Evolutionary conservation across 1,140 invertebrate species (phyloP).

Genomic region (Drosophila lowei): DNA sequence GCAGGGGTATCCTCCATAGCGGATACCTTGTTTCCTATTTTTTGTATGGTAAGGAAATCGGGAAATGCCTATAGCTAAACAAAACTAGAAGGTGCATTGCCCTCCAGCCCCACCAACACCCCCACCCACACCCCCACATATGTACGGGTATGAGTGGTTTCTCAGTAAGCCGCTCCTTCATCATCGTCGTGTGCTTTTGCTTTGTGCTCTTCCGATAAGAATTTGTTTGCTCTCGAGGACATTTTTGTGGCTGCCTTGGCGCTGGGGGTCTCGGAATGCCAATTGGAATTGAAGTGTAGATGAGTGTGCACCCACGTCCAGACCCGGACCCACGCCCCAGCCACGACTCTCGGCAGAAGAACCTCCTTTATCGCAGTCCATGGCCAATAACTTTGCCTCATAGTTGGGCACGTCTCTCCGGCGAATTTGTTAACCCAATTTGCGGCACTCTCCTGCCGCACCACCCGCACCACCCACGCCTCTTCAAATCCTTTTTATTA

Average conservation of each 20-base stretch:
- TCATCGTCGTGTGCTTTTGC: constrained; percentile 43
- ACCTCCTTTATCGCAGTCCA: constrained; percentile 16
- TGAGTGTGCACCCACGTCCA: constrained; percentile 39
- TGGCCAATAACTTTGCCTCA: constrained; percentile 62
- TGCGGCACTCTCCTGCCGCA: constrained; percentile 30
- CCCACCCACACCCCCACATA: constrained; percentile 14
- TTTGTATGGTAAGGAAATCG: neutral
- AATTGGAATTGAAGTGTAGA: constrained; percentile 77
- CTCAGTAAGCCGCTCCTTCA: constrained; percentile 27
- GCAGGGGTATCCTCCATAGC: too few relatives aligned
- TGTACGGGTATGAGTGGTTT: neutral
- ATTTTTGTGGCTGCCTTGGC: constrained; percentile 70
- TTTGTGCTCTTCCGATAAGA: constrained; percentile 72
- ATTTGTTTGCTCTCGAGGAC: constrained; percentile 72
- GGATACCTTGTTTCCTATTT: too few relatives aligned
- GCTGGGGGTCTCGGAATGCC: constrained; percentile 56
- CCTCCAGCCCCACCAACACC: constrained; percentile 15
- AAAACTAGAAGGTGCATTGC: constrained; percentile 40
- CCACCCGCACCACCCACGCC: constrained; percentile 12
- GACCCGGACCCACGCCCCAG: neutral
- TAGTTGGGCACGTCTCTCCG: constrained; percentile 58
- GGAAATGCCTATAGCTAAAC: constrained; percentile 16
- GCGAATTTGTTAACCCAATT: constrained; percentile 73
- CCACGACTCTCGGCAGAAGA: constrained; percentile 5
- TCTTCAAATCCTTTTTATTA: constrained; percentile 49